These are phyloP conservation scores for Coptotermes formosanus DNA, from an alignment of 1,140 invertebrate genomes.

Conservation along the genomic window DNA sequence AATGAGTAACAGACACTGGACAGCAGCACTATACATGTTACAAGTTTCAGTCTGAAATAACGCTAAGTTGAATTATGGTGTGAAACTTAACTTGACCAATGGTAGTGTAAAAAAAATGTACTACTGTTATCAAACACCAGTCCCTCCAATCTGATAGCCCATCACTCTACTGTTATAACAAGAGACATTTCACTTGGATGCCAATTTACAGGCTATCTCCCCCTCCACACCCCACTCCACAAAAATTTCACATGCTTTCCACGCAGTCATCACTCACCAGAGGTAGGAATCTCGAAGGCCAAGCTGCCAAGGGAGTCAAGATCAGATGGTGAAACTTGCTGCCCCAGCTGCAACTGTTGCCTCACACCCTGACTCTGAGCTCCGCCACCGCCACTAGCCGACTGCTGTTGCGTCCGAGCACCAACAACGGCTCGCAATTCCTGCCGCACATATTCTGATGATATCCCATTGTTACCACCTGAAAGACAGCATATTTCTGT, in stretches of 20 bases:
- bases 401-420: conserved; percentile 66
- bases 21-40: no score
- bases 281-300: conserved; percentile 63
- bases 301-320: conserved; percentile 64
- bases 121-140: no score
- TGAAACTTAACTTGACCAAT: no score
- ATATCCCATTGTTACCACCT: conserved; percentile 46
- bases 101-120: no score
- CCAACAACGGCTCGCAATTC: conserved; percentile 84
- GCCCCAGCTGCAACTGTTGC: conserved; percentile 39
- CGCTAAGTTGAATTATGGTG: no score
- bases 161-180: neutral
- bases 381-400: conserved; percentile 33
- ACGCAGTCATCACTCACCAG: conserved; percentile 53
- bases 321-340: conserved; percentile 58
- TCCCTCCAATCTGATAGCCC: conserved; percentile 6
- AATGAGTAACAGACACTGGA: no score
- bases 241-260: neutral
- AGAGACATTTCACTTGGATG: neutral
- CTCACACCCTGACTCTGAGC: conserved; percentile 31
- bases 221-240: neutral
- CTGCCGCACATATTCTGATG: conserved; percentile 83
- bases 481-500: conserved; percentile 17
- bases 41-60: no score
- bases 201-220: neutral